Conservation (phyloP, 2,888 invertebrate genomes). For the Tenthredo notha region DNA sequence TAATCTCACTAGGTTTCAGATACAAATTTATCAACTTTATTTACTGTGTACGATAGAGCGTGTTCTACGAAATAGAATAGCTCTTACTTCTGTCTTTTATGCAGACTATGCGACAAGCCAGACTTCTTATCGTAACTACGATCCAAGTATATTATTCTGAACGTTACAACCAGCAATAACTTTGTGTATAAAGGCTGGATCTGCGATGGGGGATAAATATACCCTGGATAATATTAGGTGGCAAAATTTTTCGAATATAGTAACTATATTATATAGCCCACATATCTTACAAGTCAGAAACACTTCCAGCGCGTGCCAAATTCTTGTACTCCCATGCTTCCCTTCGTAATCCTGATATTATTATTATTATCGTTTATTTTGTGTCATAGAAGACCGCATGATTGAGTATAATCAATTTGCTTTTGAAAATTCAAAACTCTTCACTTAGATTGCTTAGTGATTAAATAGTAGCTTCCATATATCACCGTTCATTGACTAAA, state of each 20-base stretch:
- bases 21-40: neutral
- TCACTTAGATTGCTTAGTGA: neutral
- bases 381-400: constrained; percentile 14
- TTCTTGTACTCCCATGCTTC: constrained; percentile 51
- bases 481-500: neutral
- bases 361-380: neutral
- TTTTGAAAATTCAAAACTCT: neutral
- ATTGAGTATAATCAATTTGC: neutral
- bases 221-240: neutral
- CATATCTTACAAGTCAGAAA: constrained; percentile 62
- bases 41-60: neutral
- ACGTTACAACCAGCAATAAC: constrained; percentile 32
- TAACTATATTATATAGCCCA: constrained; percentile 22
- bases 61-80: constrained; percentile 26
- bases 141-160: constrained; percentile 27
- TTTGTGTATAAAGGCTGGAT: constrained; percentile 15
- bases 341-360: neutral
- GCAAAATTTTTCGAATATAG: neutral
- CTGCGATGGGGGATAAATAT: neutral
- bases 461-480: constrained; percentile 7
- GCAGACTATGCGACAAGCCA: constrained; percentile 2
- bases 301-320: constrained; percentile 67
- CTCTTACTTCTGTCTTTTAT: constrained; percentile 41
- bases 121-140: constrained; percentile 8
- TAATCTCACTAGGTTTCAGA: constrained; percentile 41